Conservation (phyloP, 2,888 invertebrate genomes). For the Hydrotaea diabolus region DNA sequence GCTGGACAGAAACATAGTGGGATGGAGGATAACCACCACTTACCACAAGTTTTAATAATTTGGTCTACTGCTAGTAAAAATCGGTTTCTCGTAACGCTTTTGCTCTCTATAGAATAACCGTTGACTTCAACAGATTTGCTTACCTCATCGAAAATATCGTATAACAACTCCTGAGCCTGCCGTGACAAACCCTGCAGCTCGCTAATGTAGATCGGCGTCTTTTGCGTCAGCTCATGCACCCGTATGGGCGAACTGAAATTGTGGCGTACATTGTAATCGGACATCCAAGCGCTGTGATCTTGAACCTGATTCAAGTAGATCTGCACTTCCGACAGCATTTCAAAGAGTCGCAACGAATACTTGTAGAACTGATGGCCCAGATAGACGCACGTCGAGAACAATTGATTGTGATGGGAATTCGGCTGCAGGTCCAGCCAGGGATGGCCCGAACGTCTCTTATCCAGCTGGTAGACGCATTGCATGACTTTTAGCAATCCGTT, state of each 20-base stretch:
- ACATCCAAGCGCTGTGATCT: conserved; percentile 84
- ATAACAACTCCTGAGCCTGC: conserved; percentile 83
- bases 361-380: conserved; percentile 84
- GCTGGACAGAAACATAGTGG: too few relatives aligned
- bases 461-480: conserved; percentile 82
- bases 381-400: conserved; percentile 85
- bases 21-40: too few relatives aligned
- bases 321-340: conserved; percentile 79
- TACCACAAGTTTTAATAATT: too few relatives aligned
- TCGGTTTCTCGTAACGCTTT: too few relatives aligned
- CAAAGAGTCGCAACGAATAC: conserved; percentile 79
- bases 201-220: conserved; percentile 83
- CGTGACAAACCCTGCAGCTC: conserved; percentile 82
- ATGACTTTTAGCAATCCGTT: conserved; percentile 81
- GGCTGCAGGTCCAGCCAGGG: conserved; percentile 83
- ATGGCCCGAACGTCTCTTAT: conserved; percentile 78
- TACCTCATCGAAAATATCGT: conserved; percentile 83
- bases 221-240: conserved; percentile 84
- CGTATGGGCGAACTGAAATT: conserved; percentile 86
- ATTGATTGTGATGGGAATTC: conserved; percentile 84
- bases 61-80: too few relatives aligned
- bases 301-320: conserved; percentile 77
- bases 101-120: too few relatives aligned
- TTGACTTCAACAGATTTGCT: background rate
- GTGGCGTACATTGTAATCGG: conserved; percentile 86